These are phyloP conservation scores for Pharmacophagus antenor DNA, from an alignment of 2,888 invertebrate species.

Conservation along the genomic window DNA sequence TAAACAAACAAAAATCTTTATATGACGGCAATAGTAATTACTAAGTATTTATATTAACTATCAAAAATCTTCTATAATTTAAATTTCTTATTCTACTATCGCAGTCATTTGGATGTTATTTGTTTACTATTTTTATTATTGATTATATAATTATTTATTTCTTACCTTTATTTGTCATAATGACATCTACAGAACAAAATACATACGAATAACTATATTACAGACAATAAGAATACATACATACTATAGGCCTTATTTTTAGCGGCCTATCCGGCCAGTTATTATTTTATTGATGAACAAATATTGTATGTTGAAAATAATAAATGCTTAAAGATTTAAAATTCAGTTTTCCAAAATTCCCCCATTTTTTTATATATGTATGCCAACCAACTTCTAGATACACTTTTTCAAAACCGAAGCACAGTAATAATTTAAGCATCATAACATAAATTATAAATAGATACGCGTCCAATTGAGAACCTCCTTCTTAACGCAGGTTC, in stretches of 20 bases:
- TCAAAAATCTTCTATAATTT: neutral
- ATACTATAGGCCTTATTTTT: slow-evolving; percentile 1
- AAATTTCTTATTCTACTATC: neutral
- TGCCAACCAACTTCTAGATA: too few species aligned
- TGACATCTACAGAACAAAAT: slow-evolving; percentile 14
- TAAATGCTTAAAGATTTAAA: too few species aligned
- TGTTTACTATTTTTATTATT: neutral
- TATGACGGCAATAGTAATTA: too few species aligned
- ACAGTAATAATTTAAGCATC: too few species aligned
- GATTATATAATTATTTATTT: neutral
- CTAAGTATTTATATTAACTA: neutral
- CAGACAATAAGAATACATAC: neutral
- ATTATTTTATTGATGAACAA: neutral
- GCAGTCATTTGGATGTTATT: neutral
- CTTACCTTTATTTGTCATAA: slow-evolving; percentile 29
- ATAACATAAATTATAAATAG: too few species aligned
- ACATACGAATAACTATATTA: neutral
- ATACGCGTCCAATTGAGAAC: too few species aligned
- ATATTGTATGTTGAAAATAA: too few species aligned
- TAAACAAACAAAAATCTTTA: too few species aligned
- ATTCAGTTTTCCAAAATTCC: too few species aligned
- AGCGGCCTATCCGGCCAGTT: slow-evolving; percentile 23
- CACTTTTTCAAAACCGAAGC: too few species aligned
- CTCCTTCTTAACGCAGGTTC: too few species aligned
- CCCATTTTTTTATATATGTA: too few species aligned